phyloP scores from a whole-genome alignment of 2,888 invertebrate species.

The Ormyrus pomaceus region DNA sequence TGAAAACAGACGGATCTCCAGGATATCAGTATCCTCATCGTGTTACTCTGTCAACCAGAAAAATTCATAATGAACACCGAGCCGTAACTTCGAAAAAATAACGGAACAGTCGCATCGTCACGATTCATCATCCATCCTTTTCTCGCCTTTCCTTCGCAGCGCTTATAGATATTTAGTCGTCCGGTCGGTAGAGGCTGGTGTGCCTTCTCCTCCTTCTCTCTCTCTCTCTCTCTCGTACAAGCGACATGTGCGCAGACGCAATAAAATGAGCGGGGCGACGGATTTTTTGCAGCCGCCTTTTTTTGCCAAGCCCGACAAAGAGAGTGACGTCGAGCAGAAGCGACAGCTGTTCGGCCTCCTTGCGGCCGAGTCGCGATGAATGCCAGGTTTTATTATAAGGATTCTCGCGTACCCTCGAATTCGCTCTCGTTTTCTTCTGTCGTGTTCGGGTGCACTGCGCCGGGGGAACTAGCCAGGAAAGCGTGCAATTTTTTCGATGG shows the following conservation, averaged over 20 bases:
- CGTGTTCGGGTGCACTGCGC: not conserved
- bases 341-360: slow-evolving; percentile 43
- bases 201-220: not conserved
- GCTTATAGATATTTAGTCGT: not conserved
- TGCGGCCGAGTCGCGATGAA: not conserved
- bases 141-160: not conserved
- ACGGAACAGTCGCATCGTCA: slow-evolving; percentile 25
- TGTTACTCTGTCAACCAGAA: not conserved
- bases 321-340: slow-evolving; percentile 29
- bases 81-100: not conserved
- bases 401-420: slow-evolving; percentile 23
- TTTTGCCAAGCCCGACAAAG: not conserved
- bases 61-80: slow-evolving; percentile 12
- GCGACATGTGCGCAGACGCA: slow-evolving; percentile 36
- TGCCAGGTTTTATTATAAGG: slow-evolving; percentile 39
- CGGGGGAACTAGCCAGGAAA: not conserved
- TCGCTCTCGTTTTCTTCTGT: slow-evolving; percentile 26
- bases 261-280: slow-evolving; percentile 9
- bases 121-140: slow-evolving; percentile 39
- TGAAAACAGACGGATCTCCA: not conserved
- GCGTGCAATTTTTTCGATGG: not conserved
- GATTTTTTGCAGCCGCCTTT: not conserved
- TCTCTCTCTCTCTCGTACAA: not conserved
- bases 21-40: not conserved
- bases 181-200: not conserved